Evolutionary conservation across 2,888 invertebrate genomes (phyloP), one percentile per base, ranked within the genome.

Genomic region (Synergus umbraculus): DNA sequence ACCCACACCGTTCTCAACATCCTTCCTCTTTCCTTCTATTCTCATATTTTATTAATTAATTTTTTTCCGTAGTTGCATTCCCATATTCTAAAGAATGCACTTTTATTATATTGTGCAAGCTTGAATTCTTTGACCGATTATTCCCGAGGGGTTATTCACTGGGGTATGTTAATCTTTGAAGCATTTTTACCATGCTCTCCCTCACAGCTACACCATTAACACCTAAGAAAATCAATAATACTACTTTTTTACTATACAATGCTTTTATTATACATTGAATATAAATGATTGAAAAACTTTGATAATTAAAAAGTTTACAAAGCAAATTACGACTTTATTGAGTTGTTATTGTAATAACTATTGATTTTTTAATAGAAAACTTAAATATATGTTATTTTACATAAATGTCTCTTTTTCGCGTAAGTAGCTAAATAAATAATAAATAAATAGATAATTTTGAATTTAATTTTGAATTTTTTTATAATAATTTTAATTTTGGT

Each of bases 101-200:
- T 37, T 54, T 54, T 43, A 43, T 13, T 41, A 76, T 18, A n/a
- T 46, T 65, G 29, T 77, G 29, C 29, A 29, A 76, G 22, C 18
- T 76, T 44, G 15, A 43, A 12, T 76, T 18, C 4, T 76, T 44
- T n/a, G 9, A 46, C 18, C 13, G 41, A 41, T 44, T 67, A 41
- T 15, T 37, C 18, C 44, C 15, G 73, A 73, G 54, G 66, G 43
- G 2, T 66, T 66, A 66, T 43, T 66, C 66, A 66, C n/a, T 66
- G 18, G 66, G n/a, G 66, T 43, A 18, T 66, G 15, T 66, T 66
- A 66, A 66, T 41, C 41, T 66, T 66, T 43, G 8, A 66, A 66
- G 63, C 66, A 66, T 66, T 66, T 66, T 66, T 66, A 15, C 9
- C 66, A 66, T 64, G 22, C 64, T 13, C 64, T 37, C 29, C 64